A percentile compares a stretch with the other conserved stretches of the same genome.
Evolutionary conservation across 2,113 vertebrate genomes (phyloP).

Genomic region (Lasiurus cinereus): DNA sequence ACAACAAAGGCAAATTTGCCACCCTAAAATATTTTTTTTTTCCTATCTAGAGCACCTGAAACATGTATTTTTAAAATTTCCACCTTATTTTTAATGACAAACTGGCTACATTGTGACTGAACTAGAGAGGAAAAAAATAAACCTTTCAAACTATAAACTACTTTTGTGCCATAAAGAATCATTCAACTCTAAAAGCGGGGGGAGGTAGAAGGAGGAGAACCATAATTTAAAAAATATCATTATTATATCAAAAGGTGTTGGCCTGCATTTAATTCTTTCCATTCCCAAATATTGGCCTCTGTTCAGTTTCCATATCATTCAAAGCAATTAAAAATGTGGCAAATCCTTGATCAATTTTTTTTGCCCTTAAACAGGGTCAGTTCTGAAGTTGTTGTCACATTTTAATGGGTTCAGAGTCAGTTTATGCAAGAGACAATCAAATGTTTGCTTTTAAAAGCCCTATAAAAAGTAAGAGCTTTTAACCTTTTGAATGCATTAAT

Average conservation of each 20-base stretch:
- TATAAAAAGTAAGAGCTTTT: constrained; percentile 84
- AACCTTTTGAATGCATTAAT: constrained; percentile 85
- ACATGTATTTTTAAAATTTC: constrained; percentile 80
- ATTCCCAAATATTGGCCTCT: constrained; percentile 75
- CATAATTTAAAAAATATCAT: constrained; percentile 86
- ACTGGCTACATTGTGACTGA: constrained; percentile 78
- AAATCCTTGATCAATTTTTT: constrained; percentile 77
- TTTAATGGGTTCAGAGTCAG: constrained; percentile 83
- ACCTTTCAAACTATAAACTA: constrained; percentile 72
- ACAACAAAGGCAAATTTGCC: constrained; percentile 81
- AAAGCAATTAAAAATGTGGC: constrained; percentile 81
- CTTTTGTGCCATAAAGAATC: constrained; percentile 80
- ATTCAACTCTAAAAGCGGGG: constrained; percentile 78
- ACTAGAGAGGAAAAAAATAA: constrained; percentile 69
- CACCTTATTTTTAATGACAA: constrained; percentile 83
- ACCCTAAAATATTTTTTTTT: constrained; percentile 78
- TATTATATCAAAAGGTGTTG: constrained; percentile 84
- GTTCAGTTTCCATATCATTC: constrained; percentile 83
- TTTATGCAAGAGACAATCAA: constrained; percentile 84
- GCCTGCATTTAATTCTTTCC: constrained; percentile 83
- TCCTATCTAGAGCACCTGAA: constrained; percentile 83
- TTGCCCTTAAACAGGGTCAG: constrained; percentile 61
- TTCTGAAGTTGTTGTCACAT: constrained; percentile 82
- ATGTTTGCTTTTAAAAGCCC: constrained; percentile 84
- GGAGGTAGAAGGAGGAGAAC: background rate